Base-by-base conservation (phyloP, 2,113 vertebrate genomes). In the Furnarius figulus region DNA sequence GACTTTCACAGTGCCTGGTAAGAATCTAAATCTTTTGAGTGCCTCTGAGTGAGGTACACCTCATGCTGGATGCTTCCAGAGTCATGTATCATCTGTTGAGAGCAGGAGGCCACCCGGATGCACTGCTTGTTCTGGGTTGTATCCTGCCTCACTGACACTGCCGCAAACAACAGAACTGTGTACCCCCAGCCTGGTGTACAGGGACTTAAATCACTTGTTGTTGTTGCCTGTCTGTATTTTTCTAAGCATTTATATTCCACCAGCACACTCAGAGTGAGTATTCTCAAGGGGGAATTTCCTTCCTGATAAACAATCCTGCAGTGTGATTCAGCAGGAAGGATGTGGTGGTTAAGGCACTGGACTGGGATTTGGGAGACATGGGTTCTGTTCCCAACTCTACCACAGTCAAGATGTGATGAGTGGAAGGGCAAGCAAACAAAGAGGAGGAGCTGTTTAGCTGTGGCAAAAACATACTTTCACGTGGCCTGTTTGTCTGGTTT, bases 261-360 rank as follows among this genome's bases (percentile, higher is more conserved):
- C 90, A 89, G 90, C 73, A 63, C 83, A 42, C 72, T 94, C 52
- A 23, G 77, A 49, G 67, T 68, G 90, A 90, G 93, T 86, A 18
- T 76, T 96, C 92, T 92, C 49, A 0, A 89, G 92, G 90, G 96
- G 93, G 82, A 96, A 61, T 93, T 96, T 96, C 95, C 95, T 96
- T 96, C 95, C 96, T 94, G 92, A 81, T 94, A 95, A 96, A 96
- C 95, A 96, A 50, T 49, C 71, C 76, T 68, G 75, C 77, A 39
- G 4, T 70, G 91, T 93, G 95, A 94, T 90, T 97, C 93, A 96
- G 90, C 93, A 94, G 94, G 93, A 96, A 96, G 95, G 94, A 96
- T 96, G 96, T 95, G 90, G 96, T 96, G 93, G 93, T 88, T 87
- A 30, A 77, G 93, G 85, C 87, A 59, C 71, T 93, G 93, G 52